Evolutionary conservation across 2,113 vertebrate genomes (phyloP), one percentile per base, ranked within the genome.

Genomic region (Tauraco erythrolophus): DNA sequence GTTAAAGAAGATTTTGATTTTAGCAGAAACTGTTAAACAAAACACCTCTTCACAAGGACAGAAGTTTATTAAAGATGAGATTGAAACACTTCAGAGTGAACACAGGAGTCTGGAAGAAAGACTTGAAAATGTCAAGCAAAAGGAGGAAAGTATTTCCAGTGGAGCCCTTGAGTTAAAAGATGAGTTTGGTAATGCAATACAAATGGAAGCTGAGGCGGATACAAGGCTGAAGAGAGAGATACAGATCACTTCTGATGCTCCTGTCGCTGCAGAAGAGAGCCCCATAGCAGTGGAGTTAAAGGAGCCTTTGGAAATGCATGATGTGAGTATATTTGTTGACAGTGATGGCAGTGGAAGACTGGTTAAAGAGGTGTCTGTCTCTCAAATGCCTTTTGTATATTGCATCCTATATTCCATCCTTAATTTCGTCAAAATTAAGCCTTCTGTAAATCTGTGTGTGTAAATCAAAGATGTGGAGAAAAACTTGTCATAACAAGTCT

Each of bases 21-120:
- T 98, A 94, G 96, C 97, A 82, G 96, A 98, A 92, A 82, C 96
- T 53, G 58, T 98, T 94, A 96, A 98, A 92, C 96, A 96, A 89
- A 98, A 97, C 78, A 97, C 96, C 65, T 98, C 98, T 97, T 92
- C 96, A 93, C 51, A 61, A 58, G 97, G 97, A 77, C 94, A 96
- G 94, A 96, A 97, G 61, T 91, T 96, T 88, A 97, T 98, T 97
- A 95, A 97, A 74, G 97, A 98, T 71, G 96, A 97, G 76, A 91
- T 97, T 88, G 95, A 98, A 96, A 92, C 96, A 92, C 97, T 98
- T 95, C 88, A 97, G 56, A 84, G 17, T 84, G 94, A 98, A 95
- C 97, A 96, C 33, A 97, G 87, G 91, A 97, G 80, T 76, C 92
- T 98, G 91, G 89, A 97, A 96, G 93, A 96, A 82, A 93, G 86